These are phyloP conservation scores for Cheiracanthium punctorium DNA, from an alignment of 2,888 invertebrate genomes.

Conservation along the genomic window DNA sequence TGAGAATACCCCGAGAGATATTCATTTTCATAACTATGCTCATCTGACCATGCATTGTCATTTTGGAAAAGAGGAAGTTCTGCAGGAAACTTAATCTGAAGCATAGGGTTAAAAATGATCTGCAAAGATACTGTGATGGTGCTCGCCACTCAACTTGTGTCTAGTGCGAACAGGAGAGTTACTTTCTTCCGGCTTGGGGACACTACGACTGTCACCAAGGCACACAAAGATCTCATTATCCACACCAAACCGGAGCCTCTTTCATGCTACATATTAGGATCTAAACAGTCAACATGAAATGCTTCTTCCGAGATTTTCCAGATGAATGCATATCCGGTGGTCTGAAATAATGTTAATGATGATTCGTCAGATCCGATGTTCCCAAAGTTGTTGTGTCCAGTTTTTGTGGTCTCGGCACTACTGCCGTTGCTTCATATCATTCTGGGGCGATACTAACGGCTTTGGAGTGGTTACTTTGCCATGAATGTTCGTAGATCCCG, in stretches of 20 bases:
- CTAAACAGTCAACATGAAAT: constrained; percentile 18
- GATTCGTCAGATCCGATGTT: too few relatives aligned
- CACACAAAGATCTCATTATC: not conserved
- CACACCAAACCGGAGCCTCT: not conserved
- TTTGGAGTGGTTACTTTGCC: constrained; percentile 10
- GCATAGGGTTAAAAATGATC: too few relatives aligned
- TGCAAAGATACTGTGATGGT: too few relatives aligned
- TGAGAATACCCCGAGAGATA: too few relatives aligned
- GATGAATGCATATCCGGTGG: not conserved
- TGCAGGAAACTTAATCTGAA: too few relatives aligned
- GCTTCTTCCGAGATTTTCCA: too few relatives aligned
- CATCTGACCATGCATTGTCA: too few relatives aligned
- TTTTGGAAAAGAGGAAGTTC: too few relatives aligned
- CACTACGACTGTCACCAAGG: not conserved
- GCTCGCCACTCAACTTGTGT: not conserved
- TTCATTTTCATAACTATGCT: too few relatives aligned
- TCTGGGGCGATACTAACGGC: not conserved
- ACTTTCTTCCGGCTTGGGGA: too few relatives aligned
- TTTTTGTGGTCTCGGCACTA: constrained; percentile 14
- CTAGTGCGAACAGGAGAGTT: too few relatives aligned
- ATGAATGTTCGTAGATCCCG: not conserved
- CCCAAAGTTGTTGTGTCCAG: constrained; percentile 3
- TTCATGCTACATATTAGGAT: not conserved
- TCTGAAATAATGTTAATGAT: too few relatives aligned
- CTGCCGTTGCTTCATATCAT: constrained; percentile 9